These are phyloP conservation scores for Polypedilum vanderplanki DNA, from an alignment of 1,140 invertebrate species.

Conservation along the genomic window DNA sequence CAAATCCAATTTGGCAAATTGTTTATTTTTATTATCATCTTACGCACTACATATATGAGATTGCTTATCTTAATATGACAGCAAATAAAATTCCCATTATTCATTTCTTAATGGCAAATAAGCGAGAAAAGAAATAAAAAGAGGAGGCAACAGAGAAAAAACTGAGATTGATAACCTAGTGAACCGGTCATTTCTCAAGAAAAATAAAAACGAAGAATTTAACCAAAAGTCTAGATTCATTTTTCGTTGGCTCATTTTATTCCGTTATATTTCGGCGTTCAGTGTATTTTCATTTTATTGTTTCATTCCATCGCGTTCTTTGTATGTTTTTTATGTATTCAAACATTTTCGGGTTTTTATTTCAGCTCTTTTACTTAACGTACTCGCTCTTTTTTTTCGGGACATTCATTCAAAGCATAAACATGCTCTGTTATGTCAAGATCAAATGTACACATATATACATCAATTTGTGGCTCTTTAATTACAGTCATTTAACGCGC, in stretches of 20 bases:
- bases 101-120: background rate
- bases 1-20: background rate
- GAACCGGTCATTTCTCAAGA: conserved; percentile 23
- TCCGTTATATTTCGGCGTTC: background rate
- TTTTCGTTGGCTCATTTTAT: conserved; percentile 13
- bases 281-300: background rate
- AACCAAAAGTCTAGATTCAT: conserved; percentile 6
- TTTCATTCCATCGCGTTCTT: conserved; percentile 17
- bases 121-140: background rate
- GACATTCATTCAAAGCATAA: background rate
- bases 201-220: background rate
- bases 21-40: no score
- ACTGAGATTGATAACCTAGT: conserved; percentile 13
- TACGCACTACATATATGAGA: background rate
- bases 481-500: conserved; percentile 24
- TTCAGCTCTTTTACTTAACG: no score
- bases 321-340: conserved; percentile 16
- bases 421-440: conserved; percentile 12
- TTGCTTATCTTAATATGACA: conserved; percentile 19
- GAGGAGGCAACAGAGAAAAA: background rate
- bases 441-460: background rate
- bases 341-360: background rate
- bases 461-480: conserved; percentile 26
- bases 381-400: background rate
- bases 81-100: conserved; percentile 6